Evolutionary conservation across 2,888 invertebrate species (phyloP).

Genomic region (Crossocerus cetratus): DNA sequence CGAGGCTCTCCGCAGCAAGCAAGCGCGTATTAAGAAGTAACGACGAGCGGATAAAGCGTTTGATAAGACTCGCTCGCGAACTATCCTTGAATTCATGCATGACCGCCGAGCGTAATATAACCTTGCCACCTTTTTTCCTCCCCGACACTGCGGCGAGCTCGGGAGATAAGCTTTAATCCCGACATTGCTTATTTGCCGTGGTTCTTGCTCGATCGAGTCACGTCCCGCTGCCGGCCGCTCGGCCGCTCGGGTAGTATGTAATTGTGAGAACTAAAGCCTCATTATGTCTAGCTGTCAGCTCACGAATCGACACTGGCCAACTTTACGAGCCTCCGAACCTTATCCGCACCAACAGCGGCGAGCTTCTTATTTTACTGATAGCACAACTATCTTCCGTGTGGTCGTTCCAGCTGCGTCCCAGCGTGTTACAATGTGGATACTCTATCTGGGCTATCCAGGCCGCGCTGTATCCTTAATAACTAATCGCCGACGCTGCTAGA

Average conservation of each 20-base stretch:
- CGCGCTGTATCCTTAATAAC: too few species aligned
- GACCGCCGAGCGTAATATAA: conserved; percentile 1
- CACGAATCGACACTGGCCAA: background rate
- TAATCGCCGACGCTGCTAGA: too few species aligned
- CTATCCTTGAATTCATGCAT: conserved; percentile 3
- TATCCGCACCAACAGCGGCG: background rate
- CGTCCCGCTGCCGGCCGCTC: background rate
- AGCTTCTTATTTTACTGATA: too few species aligned
- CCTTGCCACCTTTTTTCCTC: background rate
- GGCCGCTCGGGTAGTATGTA: too few species aligned
- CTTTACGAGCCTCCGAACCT: conserved; percentile 1
- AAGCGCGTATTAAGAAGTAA: too few species aligned
- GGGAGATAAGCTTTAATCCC: conserved; percentile 1
- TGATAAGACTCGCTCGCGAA: background rate
- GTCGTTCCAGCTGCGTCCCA: too few species aligned
- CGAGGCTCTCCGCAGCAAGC: background rate
- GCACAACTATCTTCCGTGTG: too few species aligned
- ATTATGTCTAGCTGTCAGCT: background rate
- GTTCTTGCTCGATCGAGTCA: background rate
- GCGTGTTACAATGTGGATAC: too few species aligned
- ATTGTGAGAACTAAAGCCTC: conserved; percentile 1
- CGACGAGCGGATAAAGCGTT: too few species aligned
- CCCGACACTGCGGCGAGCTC: background rate
- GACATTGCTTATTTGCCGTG: background rate
- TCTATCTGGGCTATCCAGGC: too few species aligned